Base-by-base conservation (phyloP, 2,797 vertebrate species). In the Anabacerthia variegaticeps region DNA sequence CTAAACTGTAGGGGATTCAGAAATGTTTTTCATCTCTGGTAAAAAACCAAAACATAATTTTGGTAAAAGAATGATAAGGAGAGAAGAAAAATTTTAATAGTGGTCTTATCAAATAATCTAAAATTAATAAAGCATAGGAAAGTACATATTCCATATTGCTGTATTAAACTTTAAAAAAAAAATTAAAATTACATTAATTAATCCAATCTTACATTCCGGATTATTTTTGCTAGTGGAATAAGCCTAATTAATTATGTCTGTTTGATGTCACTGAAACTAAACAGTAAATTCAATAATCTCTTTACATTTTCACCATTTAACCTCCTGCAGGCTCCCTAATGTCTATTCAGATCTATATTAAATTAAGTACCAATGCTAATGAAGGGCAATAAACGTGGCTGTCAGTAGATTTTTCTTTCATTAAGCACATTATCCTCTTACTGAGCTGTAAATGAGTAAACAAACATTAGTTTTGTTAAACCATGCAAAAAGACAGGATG, bases 311-410 rank as follows among this genome's bases (percentile, higher is more conserved):
- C 97, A 97, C 97, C 98, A 97, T 98, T 98, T 98, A 98, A 98
- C 98, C 98, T 98, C 98, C 98, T 98, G 98, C 98, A 97, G 98
- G 96, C 98, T 98, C 98, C 97, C 98, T 98, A 98, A 98, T 98
- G 98, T 98, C 98, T 98, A 98, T 98, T 98, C 98, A 98, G 97
- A 98, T 98, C 98, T 98, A 98, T 98, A 98, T 98, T 98, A 98
- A 98, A 98, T 98, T 98, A 98, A 98, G 98, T 98, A 97, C 98
- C 96, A 98, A 97, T 98, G 98, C 98, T 98, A 98, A 98, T 98
- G 98, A 98, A 98, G 98, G 97, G 98, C 98, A 98, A 98, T 98
- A 98, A 98, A 98, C 95, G 97, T 98, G 97, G 97, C 98, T 98
- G 98, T 98, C 98, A 98, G 98, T 98, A 98, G 97, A 98, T 98